phyloP scores from a whole-genome alignment of 2,113 vertebrate species.

The Cebus imitator region DNA sequence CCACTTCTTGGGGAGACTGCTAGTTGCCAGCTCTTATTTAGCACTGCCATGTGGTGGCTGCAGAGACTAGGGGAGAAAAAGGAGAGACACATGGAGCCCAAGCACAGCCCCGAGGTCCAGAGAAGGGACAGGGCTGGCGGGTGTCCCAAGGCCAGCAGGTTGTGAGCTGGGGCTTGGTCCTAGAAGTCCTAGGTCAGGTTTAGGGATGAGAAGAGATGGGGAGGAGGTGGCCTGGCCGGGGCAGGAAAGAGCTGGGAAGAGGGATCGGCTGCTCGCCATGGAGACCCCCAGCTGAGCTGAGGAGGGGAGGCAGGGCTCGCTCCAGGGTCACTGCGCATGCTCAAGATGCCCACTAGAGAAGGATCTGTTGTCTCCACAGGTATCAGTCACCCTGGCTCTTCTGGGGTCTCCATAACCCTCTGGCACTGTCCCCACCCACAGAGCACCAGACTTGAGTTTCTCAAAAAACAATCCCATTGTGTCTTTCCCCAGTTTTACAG shows the following conservation, averaged over 20 bases:
- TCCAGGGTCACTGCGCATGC: neutral
- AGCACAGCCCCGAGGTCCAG: neutral
- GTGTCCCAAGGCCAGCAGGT: neutral
- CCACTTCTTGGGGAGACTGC: neutral
- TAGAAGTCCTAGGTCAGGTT: neutral
- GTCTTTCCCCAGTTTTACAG: neutral
- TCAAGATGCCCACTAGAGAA: neutral
- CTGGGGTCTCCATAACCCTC: neutral
- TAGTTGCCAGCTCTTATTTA: neutral
- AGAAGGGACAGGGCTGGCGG: neutral
- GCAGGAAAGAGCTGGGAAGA: fast-evolving
- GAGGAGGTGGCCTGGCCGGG: neutral
- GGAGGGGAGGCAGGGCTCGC: neutral
- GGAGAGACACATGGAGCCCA: neutral
- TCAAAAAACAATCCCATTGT: too few relatives aligned
- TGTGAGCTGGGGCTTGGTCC: neutral
- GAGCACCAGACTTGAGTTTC: neutral
- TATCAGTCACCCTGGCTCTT: neutral
- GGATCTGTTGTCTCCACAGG: neutral
- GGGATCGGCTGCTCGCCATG: neutral
- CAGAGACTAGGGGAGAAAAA: neutral
- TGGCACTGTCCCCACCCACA: neutral
- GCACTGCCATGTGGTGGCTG: neutral
- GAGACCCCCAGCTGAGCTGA: neutral
- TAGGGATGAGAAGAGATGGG: neutral